Conservation (phyloP, 1,140 invertebrate genomes). For the Heliconius congener region DNA sequence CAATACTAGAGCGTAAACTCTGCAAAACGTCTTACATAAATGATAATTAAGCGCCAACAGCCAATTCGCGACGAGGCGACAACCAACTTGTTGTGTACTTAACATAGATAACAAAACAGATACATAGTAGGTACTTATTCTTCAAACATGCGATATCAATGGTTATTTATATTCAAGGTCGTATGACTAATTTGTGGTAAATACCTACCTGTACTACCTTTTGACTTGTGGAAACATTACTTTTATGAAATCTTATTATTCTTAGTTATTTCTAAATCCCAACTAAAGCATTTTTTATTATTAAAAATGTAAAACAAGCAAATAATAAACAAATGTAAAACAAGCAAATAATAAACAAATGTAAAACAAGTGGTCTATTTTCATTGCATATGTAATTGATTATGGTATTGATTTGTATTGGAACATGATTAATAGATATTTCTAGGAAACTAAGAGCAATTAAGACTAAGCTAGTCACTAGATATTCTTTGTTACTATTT, state of each 20-base stretch:
- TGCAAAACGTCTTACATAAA: neutral
- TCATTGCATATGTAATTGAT: neutral
- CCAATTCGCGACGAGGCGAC: neutral
- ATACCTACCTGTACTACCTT: constrained; percentile 8
- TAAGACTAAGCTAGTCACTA: neutral
- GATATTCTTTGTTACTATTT: no score
- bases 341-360: no score
- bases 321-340: no score
- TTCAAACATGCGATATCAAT: constrained; percentile 21
- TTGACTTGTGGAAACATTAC: neutral
- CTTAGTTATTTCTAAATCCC: neutral
- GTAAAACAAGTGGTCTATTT: neutral
- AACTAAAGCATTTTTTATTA: neutral
- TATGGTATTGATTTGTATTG: constrained; percentile 17
- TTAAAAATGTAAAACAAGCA: neutral
- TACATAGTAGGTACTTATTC: constrained; percentile 20
- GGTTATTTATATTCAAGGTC: constrained; percentile 28
- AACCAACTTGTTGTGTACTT: neutral
- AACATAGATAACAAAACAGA: constrained; percentile 23
- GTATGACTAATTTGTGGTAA: constrained; percentile 19
- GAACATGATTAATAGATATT: constrained; percentile 34
- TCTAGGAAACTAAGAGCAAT: neutral
- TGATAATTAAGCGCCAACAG: neutral
- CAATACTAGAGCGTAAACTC: neutral
- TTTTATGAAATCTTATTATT: neutral